Conservation (phyloP, 1,140 invertebrate species). For the Meloidogyne hapla region DNA sequence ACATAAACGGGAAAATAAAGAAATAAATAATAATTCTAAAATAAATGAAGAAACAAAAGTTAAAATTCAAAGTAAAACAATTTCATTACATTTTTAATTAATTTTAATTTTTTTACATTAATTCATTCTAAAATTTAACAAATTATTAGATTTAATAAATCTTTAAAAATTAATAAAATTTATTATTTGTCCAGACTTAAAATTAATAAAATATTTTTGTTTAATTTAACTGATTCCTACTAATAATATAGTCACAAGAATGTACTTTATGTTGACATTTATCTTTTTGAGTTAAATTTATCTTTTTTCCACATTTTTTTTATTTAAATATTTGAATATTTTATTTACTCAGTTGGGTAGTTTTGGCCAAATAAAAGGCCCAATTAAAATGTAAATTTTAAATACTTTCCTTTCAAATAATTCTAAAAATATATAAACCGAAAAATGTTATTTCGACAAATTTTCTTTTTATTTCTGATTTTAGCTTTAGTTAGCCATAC, state of each 20-base stretch:
- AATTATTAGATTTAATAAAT: too few species aligned
- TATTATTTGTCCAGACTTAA: not conserved
- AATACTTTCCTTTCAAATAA: not conserved
- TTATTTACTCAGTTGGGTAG: not conserved
- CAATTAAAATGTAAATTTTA: not conserved
- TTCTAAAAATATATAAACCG: not conserved
- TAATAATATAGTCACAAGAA: not conserved
- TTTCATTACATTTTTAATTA: too few species aligned
- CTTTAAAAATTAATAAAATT: too few species aligned
- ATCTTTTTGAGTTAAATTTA: not conserved
- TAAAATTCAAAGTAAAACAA: not conserved
- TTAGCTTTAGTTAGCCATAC: not conserved
- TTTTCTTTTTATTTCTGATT: not conserved
- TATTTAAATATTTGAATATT: not conserved
- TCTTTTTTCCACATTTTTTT: not conserved
- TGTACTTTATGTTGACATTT: not conserved
- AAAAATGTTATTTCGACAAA: not conserved
- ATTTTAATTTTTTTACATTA: too few species aligned
- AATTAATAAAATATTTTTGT: not conserved
- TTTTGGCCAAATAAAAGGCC: not conserved
- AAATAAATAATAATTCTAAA: not conserved
- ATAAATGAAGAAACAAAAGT: not conserved
- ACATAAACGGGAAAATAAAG: not conserved
- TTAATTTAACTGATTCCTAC: not conserved
- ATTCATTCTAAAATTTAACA: too few species aligned